Evolutionary conservation across 2,113 vertebrate species (phyloP).

Genomic region (Microtus pennsylvanicus): DNA sequence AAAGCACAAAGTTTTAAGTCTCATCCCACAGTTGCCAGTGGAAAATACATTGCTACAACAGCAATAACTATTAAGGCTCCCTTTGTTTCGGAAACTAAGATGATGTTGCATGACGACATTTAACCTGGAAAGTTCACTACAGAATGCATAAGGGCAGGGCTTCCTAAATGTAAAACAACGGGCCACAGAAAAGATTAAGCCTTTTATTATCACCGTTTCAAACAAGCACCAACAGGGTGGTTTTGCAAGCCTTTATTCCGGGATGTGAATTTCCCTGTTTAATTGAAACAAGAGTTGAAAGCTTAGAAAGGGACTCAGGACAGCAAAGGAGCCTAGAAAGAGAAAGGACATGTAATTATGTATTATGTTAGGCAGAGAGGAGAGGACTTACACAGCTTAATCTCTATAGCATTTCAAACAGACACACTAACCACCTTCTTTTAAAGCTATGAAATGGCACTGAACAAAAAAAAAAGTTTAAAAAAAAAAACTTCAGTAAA

Average conservation of each 20-base stretch:
- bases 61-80: neutral
- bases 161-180: neutral
- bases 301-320: slow-evolving; percentile 14
- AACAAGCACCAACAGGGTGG: neutral
- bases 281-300: slow-evolving; percentile 31
- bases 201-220: neutral
- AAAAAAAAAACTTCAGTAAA: neutral
- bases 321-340: neutral
- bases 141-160: neutral
- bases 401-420: slow-evolving; percentile 50
- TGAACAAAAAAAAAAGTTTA: neutral
- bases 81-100: slow-evolving; percentile 18
- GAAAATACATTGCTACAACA: slow-evolving; percentile 14
- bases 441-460: slow-evolving; percentile 28
- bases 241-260: neutral
- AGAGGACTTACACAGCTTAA: neutral
- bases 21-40: neutral
- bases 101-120: neutral
- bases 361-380: neutral
- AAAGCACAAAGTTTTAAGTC: neutral
- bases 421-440: slow-evolving; percentile 12
- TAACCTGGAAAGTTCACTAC: slow-evolving; percentile 30
- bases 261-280: neutral
- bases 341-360: slow-evolving; percentile 37
- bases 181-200: slow-evolving; percentile 18